Base-by-base conservation (phyloP, 2,797 vertebrate species). In the Sebastes trivittatus region DNA sequence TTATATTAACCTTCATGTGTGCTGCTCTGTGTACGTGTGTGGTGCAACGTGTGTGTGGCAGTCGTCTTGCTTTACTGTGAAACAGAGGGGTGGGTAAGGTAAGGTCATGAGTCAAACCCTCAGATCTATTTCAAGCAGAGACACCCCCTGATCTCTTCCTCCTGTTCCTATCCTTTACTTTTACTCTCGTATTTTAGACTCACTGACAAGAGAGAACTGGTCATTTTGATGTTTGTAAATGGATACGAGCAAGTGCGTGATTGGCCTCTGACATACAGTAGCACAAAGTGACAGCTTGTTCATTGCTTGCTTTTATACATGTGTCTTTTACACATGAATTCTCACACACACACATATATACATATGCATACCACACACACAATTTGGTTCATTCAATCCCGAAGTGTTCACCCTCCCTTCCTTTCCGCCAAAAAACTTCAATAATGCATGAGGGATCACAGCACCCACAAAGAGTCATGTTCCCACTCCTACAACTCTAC, bases 381-480 rank as follows among this genome's bases (percentile, higher is more conserved):
- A 54, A 32, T 70, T 38, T 23, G 38, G n/a, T 78, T 78, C 54
- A 71, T 76, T 80, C 61, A 77, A 62, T 77, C 78, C 68, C 76
- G 61, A 73, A 67, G 36, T 36, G 59, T 46, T 75, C 77, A 55
- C 52, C 75, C 67, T 86, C 60, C 64, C 55, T 86, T 86, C 71
- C 70, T 78, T 89, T 87, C 87, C 75, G 83, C 82, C 67, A 86
- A 83, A 30, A 89, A 85, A 87, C 83, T 83, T 95, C 73, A 93
- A 94, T 95, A 93, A 96, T 96, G 95, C 91, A 96, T 90, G 83
- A 87, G 69, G 87, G 90, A 93, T 94, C 93, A 83, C 86, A 70
- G 86, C 83, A 83, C 89, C 92, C 86, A 93, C 91, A 90, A 83
- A 88, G 93, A 78, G 77, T 94, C 92, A n/a, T 75, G 88, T 95